Evolutionary conservation across 2,113 vertebrate genomes (phyloP).

Genomic region (Acrocephalus kingi): DNA sequence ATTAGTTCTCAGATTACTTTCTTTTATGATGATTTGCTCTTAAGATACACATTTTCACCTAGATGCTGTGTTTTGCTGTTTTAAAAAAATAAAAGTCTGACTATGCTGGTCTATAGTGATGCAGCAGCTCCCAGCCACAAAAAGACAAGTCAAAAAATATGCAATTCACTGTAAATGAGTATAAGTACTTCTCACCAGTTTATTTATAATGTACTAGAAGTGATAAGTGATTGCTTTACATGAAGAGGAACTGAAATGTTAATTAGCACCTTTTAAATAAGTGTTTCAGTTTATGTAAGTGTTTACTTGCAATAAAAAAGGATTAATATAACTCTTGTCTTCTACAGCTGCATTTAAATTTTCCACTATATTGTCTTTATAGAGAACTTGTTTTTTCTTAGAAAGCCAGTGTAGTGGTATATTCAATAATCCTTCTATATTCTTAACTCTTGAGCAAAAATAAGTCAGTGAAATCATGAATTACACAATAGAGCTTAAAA

Average conservation of each 20-base stretch:
- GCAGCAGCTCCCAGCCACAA: not conserved
- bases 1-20: not conserved
- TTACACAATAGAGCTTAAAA: not conserved
- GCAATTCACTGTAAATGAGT: not conserved
- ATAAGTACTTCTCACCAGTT: not conserved
- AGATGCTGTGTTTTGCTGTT: not conserved
- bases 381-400: not conserved
- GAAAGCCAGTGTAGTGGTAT: not conserved
- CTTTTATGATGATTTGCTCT: not conserved
- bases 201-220: not conserved
- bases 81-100: not conserved
- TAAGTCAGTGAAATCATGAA: not conserved
- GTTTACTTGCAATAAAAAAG: not conserved
- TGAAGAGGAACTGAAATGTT: not conserved
- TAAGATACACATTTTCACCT: not conserved
- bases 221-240: conserved; percentile 4
- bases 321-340: not conserved
- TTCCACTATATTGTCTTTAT: not conserved
- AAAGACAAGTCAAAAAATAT: not conserved
- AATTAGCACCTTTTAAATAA: not conserved
- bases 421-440: not conserved
- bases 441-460: not conserved
- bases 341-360: not conserved
- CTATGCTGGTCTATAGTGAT: not conserved
- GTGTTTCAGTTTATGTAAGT: not conserved